phyloP scores from a whole-genome alignment of 2,113 vertebrate species.

The Struthio camelus region DNA sequence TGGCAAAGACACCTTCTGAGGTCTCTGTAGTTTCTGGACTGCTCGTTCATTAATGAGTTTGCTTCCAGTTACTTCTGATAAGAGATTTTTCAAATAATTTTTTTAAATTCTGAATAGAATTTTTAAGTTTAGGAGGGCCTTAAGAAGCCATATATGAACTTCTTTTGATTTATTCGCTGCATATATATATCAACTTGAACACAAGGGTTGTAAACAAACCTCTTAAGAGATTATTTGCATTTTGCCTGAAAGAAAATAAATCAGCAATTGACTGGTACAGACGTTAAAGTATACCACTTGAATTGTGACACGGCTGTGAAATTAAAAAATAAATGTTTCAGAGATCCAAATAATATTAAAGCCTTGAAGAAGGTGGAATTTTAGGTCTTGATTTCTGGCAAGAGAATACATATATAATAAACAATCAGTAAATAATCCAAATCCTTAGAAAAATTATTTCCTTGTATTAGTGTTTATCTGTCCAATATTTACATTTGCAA shows the following conservation, averaged over 20 bases:
- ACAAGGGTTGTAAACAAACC: constrained; percentile 40
- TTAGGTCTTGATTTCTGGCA: constrained; percentile 44
- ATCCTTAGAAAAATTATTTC: constrained; percentile 41
- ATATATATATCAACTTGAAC: constrained; percentile 40
- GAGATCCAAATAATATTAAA: constrained; percentile 41
- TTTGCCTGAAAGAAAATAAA: constrained; percentile 71
- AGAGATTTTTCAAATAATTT: not conserved
- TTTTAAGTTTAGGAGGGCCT: not conserved
- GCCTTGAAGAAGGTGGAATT: constrained; percentile 39
- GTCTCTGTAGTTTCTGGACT: not conserved
- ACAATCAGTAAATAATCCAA: constrained; percentile 27
- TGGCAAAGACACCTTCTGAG: not conserved
- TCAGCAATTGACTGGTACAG: constrained; percentile 47
- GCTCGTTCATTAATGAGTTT: not conserved
- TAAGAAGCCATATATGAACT: not conserved
- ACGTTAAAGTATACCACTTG: constrained; percentile 51
- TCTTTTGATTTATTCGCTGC: constrained; percentile 50
- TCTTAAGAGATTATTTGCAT: constrained; percentile 68
- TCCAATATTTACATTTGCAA: constrained; percentile 4
- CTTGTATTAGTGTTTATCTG: constrained; percentile 2
- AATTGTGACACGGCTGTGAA: constrained; percentile 49
- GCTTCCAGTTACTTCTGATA: not conserved
- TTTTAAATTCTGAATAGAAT: not conserved
- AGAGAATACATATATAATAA: constrained; percentile 18
- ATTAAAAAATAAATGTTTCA: constrained; percentile 63